Base-by-base conservation (phyloP, 1,140 invertebrate genomes). In the Ylistrum balloti region DNA sequence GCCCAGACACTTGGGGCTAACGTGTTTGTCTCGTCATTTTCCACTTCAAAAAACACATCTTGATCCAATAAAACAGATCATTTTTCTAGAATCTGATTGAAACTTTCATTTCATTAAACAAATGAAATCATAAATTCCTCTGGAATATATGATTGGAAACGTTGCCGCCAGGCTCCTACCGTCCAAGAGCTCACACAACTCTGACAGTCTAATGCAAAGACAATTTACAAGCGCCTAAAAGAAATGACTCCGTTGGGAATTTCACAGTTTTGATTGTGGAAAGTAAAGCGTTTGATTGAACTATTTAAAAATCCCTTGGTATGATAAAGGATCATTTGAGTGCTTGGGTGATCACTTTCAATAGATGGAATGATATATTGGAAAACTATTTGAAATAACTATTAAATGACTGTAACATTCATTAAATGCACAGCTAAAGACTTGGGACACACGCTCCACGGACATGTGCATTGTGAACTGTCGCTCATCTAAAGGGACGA, bases 31-130 rank as follows among this genome's bases (percentile, higher is more conserved):
- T 74, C 56, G 28, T 74, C 56, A 74, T 74, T 74, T 74, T 74
- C 56, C 56, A 74, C 56, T 74, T 74, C 56, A 74, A 74, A 74
- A 74, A 74, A 28, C 56, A 74, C n/a, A 74, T 74, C 56, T 28
- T 74, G 56, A 74, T 74, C 56, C 56, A 74, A 74, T 74, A 74
- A 74, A 74, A 74, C 56, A 74, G 56, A 74, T 74, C 56, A 74
- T 74, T 74, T 28, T 74, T 28, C 56, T 74, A 74, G 56, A 74
- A 74, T 74, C 56, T 74, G 56, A 74, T 74, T 74, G 56, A 74
- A 74, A 74, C 56, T 74, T 74, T 74, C 56, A 74, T 74, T 74
- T 74, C 56, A 74, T 74, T 74, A 74, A 74, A 74, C 56, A 74
- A 74, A 74, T 74, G 56, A 74, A 74, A 74, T 74, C 56, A 74